Evolutionary conservation across 1,140 invertebrate genomes (phyloP).

Genomic region (Thalassaphorura encarpata): DNA sequence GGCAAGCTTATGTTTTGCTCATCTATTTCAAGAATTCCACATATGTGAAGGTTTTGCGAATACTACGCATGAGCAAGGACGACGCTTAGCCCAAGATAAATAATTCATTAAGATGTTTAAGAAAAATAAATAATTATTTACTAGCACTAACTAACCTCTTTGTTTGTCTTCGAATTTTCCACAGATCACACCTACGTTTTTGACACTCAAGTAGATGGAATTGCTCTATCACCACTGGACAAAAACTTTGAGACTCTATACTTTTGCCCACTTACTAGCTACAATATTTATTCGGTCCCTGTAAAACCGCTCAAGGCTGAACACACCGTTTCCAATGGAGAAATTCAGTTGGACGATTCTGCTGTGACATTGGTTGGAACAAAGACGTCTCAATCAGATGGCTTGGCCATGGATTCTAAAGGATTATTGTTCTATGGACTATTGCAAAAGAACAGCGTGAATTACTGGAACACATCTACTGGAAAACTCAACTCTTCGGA

Average conservation of each 20-base stretch:
- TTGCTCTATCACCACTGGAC: constrained; percentile 52
- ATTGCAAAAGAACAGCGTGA: constrained; percentile 51
- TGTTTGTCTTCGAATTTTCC: too few relatives aligned
- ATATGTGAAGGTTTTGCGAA: too few relatives aligned
- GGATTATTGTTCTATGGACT: constrained; percentile 55
- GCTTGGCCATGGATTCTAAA: constrained; percentile 56
- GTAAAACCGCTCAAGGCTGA: too few relatives aligned
- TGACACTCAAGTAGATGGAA: constrained; percentile 4
- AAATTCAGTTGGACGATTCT: neutral
- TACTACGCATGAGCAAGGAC: too few relatives aligned
- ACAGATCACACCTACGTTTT: constrained; percentile 2
- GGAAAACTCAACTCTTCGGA: neutral
- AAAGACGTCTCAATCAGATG: constrained; percentile 45
- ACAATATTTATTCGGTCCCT: constrained; percentile 69
- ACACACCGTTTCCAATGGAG: neutral
- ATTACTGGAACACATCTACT: constrained; percentile 49
- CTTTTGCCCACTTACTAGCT: constrained; percentile 70
- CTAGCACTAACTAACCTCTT: too few relatives aligned
- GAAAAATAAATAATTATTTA: too few relatives aligned
- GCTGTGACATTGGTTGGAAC: neutral
- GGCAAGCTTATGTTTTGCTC: too few relatives aligned
- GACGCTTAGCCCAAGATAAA: too few relatives aligned
- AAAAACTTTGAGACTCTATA: constrained; percentile 50
- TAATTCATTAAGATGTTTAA: too few relatives aligned
- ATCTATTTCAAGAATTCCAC: too few relatives aligned